phyloP scores from a whole-genome alignment of 2,888 invertebrate genomes.

The Diloba caeruleocephala region DNA sequence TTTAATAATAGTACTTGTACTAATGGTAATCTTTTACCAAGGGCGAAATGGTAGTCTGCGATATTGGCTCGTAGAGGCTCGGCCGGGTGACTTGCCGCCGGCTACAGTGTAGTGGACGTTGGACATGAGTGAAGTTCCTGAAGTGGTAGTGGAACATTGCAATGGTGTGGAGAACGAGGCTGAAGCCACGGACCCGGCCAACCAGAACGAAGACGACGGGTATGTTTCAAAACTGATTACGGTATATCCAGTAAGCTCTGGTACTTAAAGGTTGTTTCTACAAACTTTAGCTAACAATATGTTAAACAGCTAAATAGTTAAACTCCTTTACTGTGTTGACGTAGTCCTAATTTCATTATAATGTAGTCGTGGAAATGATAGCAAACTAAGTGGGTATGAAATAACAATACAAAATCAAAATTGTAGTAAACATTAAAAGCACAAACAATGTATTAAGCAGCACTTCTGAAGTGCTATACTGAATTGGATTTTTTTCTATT shows the following conservation, averaged over 20 bases:
- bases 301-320: slow-evolving; percentile 24
- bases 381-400: not conserved
- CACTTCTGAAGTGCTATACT: slow-evolving; percentile 55
- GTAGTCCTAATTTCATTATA: slow-evolving; percentile 21
- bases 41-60: slow-evolving; percentile 83
- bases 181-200: slow-evolving; percentile 60
- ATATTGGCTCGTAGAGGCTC: slow-evolving; percentile 69
- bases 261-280: slow-evolving; percentile 9
- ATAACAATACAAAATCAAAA: slow-evolving; percentile 5
- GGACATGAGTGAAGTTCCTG: slow-evolving; percentile 79
- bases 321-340: slow-evolving; percentile 16
- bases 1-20: slow-evolving; percentile 86
- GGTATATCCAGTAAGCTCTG: slow-evolving; percentile 32
- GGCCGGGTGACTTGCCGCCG: slow-evolving; percentile 68
- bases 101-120: slow-evolving; percentile 55
- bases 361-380: slow-evolving; percentile 1
- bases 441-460: slow-evolving; percentile 13
- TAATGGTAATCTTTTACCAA: slow-evolving; percentile 86
- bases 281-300: slow-evolving; percentile 16
- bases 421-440: not conserved
- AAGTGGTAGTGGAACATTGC: slow-evolving; percentile 80
- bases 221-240: slow-evolving; percentile 52
- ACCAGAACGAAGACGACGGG: slow-evolving; percentile 79
- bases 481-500: slow-evolving; percentile 83
- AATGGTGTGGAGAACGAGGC: slow-evolving; percentile 77